phyloP scores from a whole-genome alignment of 2,113 vertebrate genomes.

The Callorhinus ursinus region DNA sequence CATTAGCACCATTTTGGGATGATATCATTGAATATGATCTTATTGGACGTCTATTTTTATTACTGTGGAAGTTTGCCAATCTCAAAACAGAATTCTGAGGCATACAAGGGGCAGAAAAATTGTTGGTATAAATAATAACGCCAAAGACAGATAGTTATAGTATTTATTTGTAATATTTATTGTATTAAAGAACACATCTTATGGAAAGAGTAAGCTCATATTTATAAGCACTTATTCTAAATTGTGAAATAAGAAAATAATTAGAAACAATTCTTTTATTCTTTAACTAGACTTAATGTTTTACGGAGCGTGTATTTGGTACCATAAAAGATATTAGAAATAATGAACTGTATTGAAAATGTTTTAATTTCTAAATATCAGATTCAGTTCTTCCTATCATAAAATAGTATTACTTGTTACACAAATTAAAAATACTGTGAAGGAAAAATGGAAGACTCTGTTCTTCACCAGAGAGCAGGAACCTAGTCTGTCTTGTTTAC shows the following conservation, averaged over 20 bases:
- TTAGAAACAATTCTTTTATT: constrained; percentile 44
- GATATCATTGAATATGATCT: constrained; percentile 92
- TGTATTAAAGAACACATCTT: constrained; percentile 43
- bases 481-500: neutral
- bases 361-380: constrained; percentile 13
- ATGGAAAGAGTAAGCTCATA: constrained; percentile 22
- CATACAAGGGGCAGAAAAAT: constrained; percentile 51
- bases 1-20: constrained; percentile 95
- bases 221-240: constrained; percentile 17
- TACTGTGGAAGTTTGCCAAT: constrained; percentile 89
- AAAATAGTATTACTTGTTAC: constrained; percentile 36
- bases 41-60: constrained; percentile 91
- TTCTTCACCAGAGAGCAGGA: constrained; percentile 26
- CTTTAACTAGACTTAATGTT: constrained; percentile 45
- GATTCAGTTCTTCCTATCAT: constrained; percentile 16
- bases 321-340: constrained; percentile 24
- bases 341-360: constrained; percentile 34
- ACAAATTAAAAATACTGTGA: neutral
- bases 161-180: constrained; percentile 39
- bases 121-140: constrained; percentile 50
- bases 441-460: neutral
- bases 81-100: constrained; percentile 88
- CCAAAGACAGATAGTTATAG: constrained; percentile 42
- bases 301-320: constrained; percentile 28
- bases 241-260: constrained; percentile 18